These are phyloP conservation scores for Planococcus citri DNA, from an alignment of 1,140 invertebrate species.

Conservation along the genomic window DNA sequence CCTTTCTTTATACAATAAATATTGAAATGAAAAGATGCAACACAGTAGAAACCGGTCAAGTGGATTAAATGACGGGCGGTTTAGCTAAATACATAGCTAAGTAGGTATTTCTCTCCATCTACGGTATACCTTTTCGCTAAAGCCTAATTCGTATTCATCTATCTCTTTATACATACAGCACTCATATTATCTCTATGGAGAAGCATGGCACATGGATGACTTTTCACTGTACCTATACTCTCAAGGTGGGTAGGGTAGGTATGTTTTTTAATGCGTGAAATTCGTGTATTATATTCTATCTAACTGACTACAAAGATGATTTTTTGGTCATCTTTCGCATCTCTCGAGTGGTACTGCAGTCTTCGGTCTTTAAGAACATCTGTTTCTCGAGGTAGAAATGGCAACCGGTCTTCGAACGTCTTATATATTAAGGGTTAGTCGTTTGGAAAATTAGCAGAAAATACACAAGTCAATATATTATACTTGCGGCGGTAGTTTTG, in stretches of 20 bases:
- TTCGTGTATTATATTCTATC: too few relatives aligned
- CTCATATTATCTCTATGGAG: too few relatives aligned
- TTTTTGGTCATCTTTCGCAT: too few relatives aligned
- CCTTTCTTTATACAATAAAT: not conserved
- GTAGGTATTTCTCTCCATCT: slow-evolving; percentile 10
- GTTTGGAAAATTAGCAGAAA: slow-evolving; percentile 14
- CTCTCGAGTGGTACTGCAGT: not conserved
- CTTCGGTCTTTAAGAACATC: not conserved
- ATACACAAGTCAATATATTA: slow-evolving; percentile 18
- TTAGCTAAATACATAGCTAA: slow-evolving; percentile 1
- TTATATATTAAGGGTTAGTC: slow-evolving; percentile 15
- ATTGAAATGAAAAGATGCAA: not conserved
- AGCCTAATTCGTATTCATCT: not conserved
- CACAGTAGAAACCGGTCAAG: slow-evolving; percentile 14
- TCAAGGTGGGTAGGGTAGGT: too few relatives aligned
- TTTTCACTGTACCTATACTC: too few relatives aligned
- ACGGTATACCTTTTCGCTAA: not conserved
- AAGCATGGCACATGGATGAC: too few relatives aligned
- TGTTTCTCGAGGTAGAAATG: not conserved
- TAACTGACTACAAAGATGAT: too few relatives aligned
- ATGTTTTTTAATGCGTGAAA: too few relatives aligned
- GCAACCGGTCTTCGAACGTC: not conserved
- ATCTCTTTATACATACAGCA: too few relatives aligned
- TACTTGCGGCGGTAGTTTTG: too few relatives aligned
- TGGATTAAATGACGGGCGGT: slow-evolving; percentile 16